A percentile compares a stretch with the other conserved stretches of the same genome.
Evolutionary conservation across 2,888 invertebrate species (phyloP).

Genomic region (Pristionchus japonicus): DNA sequence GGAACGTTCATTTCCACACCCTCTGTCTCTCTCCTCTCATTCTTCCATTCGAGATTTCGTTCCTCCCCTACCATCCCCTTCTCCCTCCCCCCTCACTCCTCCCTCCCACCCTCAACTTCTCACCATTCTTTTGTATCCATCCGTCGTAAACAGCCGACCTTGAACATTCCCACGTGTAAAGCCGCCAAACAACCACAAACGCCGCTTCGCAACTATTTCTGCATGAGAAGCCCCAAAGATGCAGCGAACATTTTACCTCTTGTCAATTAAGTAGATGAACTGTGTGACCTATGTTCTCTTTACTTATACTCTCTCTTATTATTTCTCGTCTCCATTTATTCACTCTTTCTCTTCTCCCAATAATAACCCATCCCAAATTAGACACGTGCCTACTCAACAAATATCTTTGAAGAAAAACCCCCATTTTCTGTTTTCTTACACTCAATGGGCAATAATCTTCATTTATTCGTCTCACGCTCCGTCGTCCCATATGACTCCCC

Average conservation of each 20-base stretch:
- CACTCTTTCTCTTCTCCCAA: conserved; percentile 4
- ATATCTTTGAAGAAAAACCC: neutral
- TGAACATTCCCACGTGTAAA: neutral
- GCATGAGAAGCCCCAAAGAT: neutral
- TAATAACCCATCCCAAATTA: neutral
- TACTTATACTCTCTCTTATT: neutral
- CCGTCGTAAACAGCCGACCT: neutral
- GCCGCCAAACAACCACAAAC: neutral
- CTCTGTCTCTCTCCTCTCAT: neutral
- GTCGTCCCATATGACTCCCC: neutral
- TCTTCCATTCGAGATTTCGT: conserved; percentile 22
- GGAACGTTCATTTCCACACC: conserved; percentile 7
- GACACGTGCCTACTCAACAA: neutral
- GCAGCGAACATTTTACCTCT: neutral
- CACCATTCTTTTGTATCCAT: neutral
- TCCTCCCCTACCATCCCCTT: neutral
- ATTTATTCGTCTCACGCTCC: conserved; percentile 11
- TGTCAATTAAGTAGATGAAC: neutral
- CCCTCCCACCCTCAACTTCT: neutral
- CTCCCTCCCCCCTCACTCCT: neutral
- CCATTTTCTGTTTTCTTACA: neutral
- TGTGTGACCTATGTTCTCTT: neutral
- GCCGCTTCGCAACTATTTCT: neutral
- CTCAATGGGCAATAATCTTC: conserved; percentile 14
- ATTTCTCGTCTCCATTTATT: conserved; percentile 8